Base-by-base conservation (phyloP, 2,113 vertebrate species). In the Thunnus maccoyii region DNA sequence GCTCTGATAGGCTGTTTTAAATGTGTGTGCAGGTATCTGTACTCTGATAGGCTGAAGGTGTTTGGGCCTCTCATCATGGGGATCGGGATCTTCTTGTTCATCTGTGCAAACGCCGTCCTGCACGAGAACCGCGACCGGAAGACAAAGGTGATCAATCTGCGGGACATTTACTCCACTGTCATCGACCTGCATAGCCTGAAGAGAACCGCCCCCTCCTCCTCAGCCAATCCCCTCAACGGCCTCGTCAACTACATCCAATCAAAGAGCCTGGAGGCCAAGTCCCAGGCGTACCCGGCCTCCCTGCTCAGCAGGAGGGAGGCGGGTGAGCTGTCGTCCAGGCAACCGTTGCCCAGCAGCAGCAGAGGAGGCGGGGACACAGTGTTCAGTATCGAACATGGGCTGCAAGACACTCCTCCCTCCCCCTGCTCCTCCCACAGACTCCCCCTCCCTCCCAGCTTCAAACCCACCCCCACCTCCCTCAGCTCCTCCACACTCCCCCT, bases 61-160 rank as follows among this genome's bases (percentile, higher is more conserved):
- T 93, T 98, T 2, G 98, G 98, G 2, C 98, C 98, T 10, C 96
- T 99, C 65, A 97, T 97, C 86, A 99, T 99, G 98, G 98, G 98
- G 2, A 96, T 98, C 0, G 98, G 98, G 60, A 98, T 99, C 85
- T 99, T 99, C 91, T 96, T 99, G 41, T 99, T 99, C 91, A 99
- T 99, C 83, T 99, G 98, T 14, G 98, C 97, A 41, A 99, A 99
- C 18, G 98, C 98, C 0, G 98, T 99, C 55, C 92, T 99, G 75
- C 98, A 99, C 0, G 98, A 99, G 88, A 97, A 98, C 90, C 94
- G 98, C 0, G 98, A 99, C 95, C 97, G 95, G 87, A 97, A 98
- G 93, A 99, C 98, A 44, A 99, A 99, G 90, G 94, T 99, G 72
- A 99, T 99, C 89, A 98, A 99, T 88, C 91, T 99, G 72, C 94